Evolutionary conservation across 2,888 invertebrate genomes (phyloP).

Genomic region (Drosophila nr. medialis): DNA sequence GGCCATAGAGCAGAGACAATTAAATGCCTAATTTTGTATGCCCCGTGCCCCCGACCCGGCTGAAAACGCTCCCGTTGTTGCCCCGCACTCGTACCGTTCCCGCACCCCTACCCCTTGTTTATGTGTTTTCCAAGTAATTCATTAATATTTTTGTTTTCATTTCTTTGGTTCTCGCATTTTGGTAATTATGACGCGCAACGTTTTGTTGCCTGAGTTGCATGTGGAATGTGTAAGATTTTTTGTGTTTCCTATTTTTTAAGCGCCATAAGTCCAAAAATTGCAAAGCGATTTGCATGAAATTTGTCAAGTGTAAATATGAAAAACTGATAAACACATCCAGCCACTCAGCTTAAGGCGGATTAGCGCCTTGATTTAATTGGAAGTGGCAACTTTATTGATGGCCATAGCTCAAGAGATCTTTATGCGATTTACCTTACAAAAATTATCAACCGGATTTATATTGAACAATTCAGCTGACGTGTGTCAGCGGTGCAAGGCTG

Average conservation of each 20-base stretch:
- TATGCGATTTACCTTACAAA: not conserved
- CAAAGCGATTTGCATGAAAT: slow-evolving; percentile 18
- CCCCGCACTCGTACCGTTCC: not conserved
- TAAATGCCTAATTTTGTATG: slow-evolving; percentile 79
- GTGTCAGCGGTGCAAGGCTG: not conserved
- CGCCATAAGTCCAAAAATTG: slow-evolving; percentile 1
- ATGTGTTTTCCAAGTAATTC: slow-evolving; percentile 84
- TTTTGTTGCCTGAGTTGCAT: slow-evolving; percentile 68
- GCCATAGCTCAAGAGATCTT: not conserved
- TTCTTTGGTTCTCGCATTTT: slow-evolving; percentile 18
- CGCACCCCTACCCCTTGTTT: slow-evolving; percentile 42
- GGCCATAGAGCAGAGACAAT: slow-evolving; percentile 67
- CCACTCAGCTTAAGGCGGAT: not conserved
- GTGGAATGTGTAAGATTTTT: slow-evolving; percentile 50
- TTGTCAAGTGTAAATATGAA: slow-evolving; percentile 5
- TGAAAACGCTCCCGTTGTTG: slow-evolving; percentile 11
- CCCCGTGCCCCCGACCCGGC: slow-evolving; percentile 45
- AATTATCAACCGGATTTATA: not conserved
- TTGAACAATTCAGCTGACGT: not conserved
- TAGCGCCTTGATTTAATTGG: not conserved
- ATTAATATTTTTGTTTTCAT: slow-evolving; percentile 81
- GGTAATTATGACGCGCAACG: slow-evolving; percentile 82
- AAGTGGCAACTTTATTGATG: slow-evolving; percentile 2
- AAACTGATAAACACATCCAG: not conserved
- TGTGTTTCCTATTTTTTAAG: not conserved